A percentile compares a stretch with the other conserved stretches of the same genome.
phyloP scores from a whole-genome alignment of 2,888 invertebrate genomes.

The Pammene fasciana region DNA sequence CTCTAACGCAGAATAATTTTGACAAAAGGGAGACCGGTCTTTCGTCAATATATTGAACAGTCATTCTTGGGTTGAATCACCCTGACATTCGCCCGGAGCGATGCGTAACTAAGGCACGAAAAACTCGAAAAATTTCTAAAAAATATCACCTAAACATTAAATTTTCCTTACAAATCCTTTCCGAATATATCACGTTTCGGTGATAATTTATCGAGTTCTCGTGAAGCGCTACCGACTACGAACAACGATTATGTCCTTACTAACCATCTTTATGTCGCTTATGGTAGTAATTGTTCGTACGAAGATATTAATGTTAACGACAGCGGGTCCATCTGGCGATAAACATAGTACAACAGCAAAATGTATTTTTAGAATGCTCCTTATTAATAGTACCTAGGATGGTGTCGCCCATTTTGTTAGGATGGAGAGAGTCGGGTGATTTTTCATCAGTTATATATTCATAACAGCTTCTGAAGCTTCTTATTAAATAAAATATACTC shows the following conservation, averaged over 20 bases:
- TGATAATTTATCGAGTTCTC: slow-evolving; percentile 38
- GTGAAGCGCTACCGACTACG: slow-evolving; percentile 37
- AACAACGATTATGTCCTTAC: slow-evolving; percentile 69
- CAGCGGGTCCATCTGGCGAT: slow-evolving; percentile 95
- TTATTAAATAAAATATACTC: neutral
- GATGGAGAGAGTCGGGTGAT: slow-evolving; percentile 2
- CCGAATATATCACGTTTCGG: slow-evolving; percentile 27
- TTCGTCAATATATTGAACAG: slow-evolving; percentile 27
- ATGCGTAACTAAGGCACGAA: slow-evolving; percentile 31
- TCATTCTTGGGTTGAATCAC: slow-evolving; percentile 19
- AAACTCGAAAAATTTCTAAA: slow-evolving; percentile 34
- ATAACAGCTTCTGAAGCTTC: neutral
- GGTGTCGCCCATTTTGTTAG: neutral
- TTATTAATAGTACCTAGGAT: slow-evolving; percentile 7
- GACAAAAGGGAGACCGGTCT: neutral
- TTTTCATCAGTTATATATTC: neutral
- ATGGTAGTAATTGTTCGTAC: slow-evolving; percentile 98
- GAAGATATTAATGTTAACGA: slow-evolving; percentile 99
- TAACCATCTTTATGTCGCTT: slow-evolving; percentile 99
- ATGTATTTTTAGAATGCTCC: slow-evolving; percentile 4
- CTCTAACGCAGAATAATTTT: slow-evolving; percentile 1
- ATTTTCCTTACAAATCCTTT: slow-evolving; percentile 23
- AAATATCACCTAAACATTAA: slow-evolving; percentile 25
- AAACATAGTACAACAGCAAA: slow-evolving; percentile 46
- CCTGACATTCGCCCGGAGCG: slow-evolving; percentile 20